phyloP scores from a whole-genome alignment of 2,888 invertebrate genomes.

The Apamea epomidion region DNA sequence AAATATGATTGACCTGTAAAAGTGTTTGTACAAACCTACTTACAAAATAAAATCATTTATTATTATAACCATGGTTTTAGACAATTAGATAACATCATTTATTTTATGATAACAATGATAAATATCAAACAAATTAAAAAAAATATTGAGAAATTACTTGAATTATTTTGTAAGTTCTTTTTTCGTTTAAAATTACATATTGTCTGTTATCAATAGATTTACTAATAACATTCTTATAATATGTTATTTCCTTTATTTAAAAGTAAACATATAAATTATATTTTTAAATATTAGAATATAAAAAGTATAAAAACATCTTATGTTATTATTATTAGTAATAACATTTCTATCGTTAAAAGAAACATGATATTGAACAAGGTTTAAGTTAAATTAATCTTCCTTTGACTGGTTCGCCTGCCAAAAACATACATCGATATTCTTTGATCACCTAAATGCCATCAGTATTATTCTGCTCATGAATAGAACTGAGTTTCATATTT shows the following conservation, averaged over 20 bases:
- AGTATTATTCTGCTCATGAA: background rate
- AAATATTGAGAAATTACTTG: background rate
- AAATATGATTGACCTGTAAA: too few relatives aligned
- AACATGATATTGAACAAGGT: background rate
- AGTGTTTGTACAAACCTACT: too few relatives aligned
- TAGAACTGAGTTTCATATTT: background rate
- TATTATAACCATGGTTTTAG: background rate
- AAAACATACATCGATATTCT: slow-evolving; percentile 3
- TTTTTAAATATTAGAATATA: too few relatives aligned
- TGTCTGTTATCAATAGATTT: slow-evolving; percentile 21
- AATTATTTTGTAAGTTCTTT: background rate
- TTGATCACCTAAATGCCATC: slow-evolving; percentile 16
- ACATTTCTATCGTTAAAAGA: background rate
- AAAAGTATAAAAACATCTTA: too few relatives aligned
- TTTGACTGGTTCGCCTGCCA: background rate
- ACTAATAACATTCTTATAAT: background rate
- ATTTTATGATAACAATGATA: background rate
- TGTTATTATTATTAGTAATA: too few relatives aligned
- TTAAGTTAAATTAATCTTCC: background rate
- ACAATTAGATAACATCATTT: background rate
- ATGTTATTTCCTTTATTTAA: too few relatives aligned
- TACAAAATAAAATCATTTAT: too few relatives aligned
- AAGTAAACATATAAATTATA: too few relatives aligned
- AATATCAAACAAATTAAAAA: background rate
- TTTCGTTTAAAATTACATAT: slow-evolving; percentile 4